Evolutionary conservation across 2,113 vertebrate genomes (phyloP).

Genomic region (Salvelinus fontinalis): DNA sequence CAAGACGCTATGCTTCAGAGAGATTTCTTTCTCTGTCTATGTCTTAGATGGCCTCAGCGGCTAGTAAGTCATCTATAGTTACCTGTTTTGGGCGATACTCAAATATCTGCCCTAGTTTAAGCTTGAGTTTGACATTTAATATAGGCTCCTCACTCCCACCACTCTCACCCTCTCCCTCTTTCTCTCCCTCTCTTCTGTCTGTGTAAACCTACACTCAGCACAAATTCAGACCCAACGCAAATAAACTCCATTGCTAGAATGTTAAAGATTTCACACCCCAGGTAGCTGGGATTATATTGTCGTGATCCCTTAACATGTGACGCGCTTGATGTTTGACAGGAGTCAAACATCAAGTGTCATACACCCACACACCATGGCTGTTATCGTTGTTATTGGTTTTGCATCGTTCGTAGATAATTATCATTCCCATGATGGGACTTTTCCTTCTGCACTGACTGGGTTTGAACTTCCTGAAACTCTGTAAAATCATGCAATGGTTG

Average conservation of each 20-base stretch:
- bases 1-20: neutral
- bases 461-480: slow-evolving; percentile 51
- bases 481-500: slow-evolving; percentile 45
- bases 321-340: no score
- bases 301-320: neutral
- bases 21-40: neutral
- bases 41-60: neutral
- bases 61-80: neutral
- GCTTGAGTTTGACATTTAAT: neutral
- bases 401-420: neutral
- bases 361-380: no score
- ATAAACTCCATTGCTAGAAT: no score
- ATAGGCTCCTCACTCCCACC: neutral
- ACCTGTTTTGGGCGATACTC: slow-evolving; percentile 2
- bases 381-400: no score
- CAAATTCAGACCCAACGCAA: slow-evolving; percentile 13
- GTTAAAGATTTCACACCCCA: no score
- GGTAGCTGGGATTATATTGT: no score
- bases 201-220: slow-evolving; percentile 45
- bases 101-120: neutral
- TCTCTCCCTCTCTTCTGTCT: slow-evolving; percentile 21
- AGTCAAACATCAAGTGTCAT: no score
- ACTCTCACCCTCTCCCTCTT: neutral
- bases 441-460: slow-evolving; percentile 2
- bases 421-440: neutral